Evolutionary conservation across 1,140 invertebrate genomes (phyloP), one percentile per base, ranked within the genome.

Genomic region (Hylyphantes graminicola): DNA sequence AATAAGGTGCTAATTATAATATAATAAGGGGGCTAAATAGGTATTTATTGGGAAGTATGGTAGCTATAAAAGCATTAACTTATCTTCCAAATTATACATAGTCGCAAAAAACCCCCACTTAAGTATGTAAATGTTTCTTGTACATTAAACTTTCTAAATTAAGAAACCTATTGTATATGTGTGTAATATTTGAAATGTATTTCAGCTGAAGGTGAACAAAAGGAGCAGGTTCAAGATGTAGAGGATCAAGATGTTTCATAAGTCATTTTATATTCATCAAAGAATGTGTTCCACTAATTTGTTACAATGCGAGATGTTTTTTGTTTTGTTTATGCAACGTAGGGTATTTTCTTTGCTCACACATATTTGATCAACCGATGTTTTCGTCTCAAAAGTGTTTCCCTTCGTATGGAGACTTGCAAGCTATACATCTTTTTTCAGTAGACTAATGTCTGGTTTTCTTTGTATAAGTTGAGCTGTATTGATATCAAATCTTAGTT

Each of bases 151-250:
- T 35, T 35, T 35, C 35, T 35, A 35, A 5, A 35, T 35, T 35
- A 35, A 35, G n/a, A n/a, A n/a, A n/a, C n/a, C 35, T 35, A 35
- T 35, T n/a, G 5, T 35, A 35, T 35, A 35, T 35, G 5, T 35
- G 35, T 35, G 35, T 35, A 35, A 35, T 35, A 35, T 35, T 35
- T 35, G 35, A 35, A 35, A 35, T 88, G 86, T 72, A 54, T 90
- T 91, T 65, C 91, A 95, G 95, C 94, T 90, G 95, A 96, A 90
- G 93, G 93, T 85, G 95, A 96, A 92, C 94, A 93, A 87, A 96
- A 96, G 90, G 95, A 95, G 90, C 93, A 94, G 90, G 92, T 95
- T 89, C 95, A 96, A 90, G 96, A 97, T 90, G 94, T 94, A 88
- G 96, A 97, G 91, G 95, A 96, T 91, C 95, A 97, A 76, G 89